Evolutionary conservation across 2,888 invertebrate species (phyloP).

Genomic region (Choreutis nemorana): DNA sequence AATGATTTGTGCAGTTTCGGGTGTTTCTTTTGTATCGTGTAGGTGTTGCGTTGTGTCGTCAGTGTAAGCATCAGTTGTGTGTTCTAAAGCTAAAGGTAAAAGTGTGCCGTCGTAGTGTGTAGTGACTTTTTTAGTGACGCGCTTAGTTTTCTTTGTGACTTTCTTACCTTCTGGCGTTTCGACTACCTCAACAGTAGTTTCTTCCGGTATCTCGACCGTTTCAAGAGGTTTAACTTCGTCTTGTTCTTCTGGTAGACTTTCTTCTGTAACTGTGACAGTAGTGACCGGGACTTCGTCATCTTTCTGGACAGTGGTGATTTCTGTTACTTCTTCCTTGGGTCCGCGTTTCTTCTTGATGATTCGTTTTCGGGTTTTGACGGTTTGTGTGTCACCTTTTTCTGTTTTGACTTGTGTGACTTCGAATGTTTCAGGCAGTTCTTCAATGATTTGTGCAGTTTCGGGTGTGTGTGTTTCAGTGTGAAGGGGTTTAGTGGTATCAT

Average conservation of each 20-base stretch:
- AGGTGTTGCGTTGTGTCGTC: constrained; percentile 17
- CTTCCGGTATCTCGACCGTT: constrained; percentile 23
- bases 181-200: constrained; percentile 13
- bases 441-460: no score
- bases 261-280: no score
- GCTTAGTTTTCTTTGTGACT: constrained; percentile 16
- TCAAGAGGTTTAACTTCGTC: constrained; percentile 7
- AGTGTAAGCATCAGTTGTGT: constrained; percentile 28
- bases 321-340: constrained; percentile 15
- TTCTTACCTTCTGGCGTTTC: constrained; percentile 16
- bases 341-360: constrained; percentile 16
- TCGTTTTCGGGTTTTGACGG: constrained; percentile 11
- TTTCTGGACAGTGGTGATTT: constrained; percentile 17
- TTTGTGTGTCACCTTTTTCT: constrained; percentile 12
- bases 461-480: no score
- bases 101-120: constrained; percentile 47
- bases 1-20: constrained; percentile 19
- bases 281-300: constrained; percentile 12
- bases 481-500: no score
- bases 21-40: constrained; percentile 7
- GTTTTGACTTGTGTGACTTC: no score
- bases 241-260: constrained; percentile 12
- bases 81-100: constrained; percentile 36
- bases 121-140: constrained; percentile 27
- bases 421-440: no score